Evolutionary conservation across 2,797 vertebrate genomes (phyloP), one percentile per base, ranked within the genome.

Genomic region (Paratrypauchen microcephalus): DNA sequence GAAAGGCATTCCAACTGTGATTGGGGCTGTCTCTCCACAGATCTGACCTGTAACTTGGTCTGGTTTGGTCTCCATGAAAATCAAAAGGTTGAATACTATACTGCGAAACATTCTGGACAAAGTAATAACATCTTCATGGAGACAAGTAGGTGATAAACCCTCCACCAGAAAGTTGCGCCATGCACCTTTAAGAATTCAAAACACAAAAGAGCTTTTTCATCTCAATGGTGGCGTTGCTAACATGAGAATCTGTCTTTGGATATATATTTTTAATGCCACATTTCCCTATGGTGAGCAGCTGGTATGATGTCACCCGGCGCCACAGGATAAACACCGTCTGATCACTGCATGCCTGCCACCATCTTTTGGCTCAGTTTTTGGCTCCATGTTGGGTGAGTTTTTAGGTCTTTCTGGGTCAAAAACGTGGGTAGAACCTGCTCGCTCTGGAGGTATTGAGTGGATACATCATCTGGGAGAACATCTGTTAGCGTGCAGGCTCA

Each of bases 281-380:
- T 72, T 70, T 72, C 71, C 70, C 41, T 56, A 65, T 79, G 66
- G 73, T 68, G 82, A 87, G 85, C 88, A 89, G 86, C 85, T 87
- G 85, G 80, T 74, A 72, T 74, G 77, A 78, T 70, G 64, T 50
- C 71, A 83, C 80, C 76, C 73, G 73, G 75, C 69, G 72, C 77
- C 76, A 72, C 77, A 41, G 67, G 80, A 86, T 74, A 85, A 87
- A 84, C 73, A 78, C 74, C 69, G 82, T 85, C 80, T 81, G 66
- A 19, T 65, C 12, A 26, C 67, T 21, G 57, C 73, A 72, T 11
- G 77, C 66, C 78, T 79, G 71, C 73, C 76, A 81, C 78, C 82
- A 81, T 78, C 79, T 57, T 57, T 57, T 28, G 55, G 58, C 6
- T n/a, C 30, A 1, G 41, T 16, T 45, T 16, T 4, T 45, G 41